Evolutionary conservation across 2,888 invertebrate species (phyloP), one percentile per base, ranked within the genome.

Genomic region (Exephanes ischioxanthus): DNA sequence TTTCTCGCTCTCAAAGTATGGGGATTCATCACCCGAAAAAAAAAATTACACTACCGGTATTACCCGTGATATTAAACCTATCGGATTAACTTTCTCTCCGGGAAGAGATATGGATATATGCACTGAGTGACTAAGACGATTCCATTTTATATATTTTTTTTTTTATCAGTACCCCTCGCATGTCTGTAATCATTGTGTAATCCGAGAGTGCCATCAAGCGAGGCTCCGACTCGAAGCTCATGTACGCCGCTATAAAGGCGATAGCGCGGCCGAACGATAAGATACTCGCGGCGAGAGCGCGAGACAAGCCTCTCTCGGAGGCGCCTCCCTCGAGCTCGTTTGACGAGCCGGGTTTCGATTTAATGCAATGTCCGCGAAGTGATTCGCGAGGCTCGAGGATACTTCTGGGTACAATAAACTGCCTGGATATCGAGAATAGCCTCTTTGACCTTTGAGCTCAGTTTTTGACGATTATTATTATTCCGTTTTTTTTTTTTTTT

Each of bases 201-300:
- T 79, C 73, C 78, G 33, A 75, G 61, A 68, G 22, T n/a, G 30
- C 16, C 58, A 72, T 61, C 55, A n/a, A 16, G 58, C 61, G 58
- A 63, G 30, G 19, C 77, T 75, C 53, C 71, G 58, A 75, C 9
- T 53, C 45, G 53, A 45, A 61, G 77, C 45, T 73, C 55, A 51
- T 72, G 75, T 63, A 41, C 55, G 78, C 45, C 41, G 61, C 70
- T 80, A 81, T 67, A 78, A 68, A 78, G 81, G 55, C 58, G 85
- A 85, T 85, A 85, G 73, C 33, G 73, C 45, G 73, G 33, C n/a
- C 75, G 63, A 58, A 73, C 68, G 84, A 84, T 84, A 84, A 84
- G 84, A 81, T 81, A 81, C 45, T 33, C 33, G 30, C 63, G 53
- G 19, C 53, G 19, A 33, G 14, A 33, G 14, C 58, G 11, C 22